Base-by-base conservation (phyloP, 2,888 invertebrate species). In the Bembecia ichneumoniformis region DNA sequence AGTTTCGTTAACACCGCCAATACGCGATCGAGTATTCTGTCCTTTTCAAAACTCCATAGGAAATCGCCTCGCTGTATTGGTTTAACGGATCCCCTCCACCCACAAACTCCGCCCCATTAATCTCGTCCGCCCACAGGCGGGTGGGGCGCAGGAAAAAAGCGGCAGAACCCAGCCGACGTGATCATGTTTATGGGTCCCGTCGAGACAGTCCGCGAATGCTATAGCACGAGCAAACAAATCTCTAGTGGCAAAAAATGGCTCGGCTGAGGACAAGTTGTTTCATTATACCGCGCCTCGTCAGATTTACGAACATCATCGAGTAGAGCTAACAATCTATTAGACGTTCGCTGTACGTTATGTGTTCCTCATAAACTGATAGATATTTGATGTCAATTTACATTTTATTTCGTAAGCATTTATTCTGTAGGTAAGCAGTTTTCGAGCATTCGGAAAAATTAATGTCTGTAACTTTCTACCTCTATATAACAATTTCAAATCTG, bases 181-280 rank as follows among this genome's bases (percentile, higher is more conserved):
- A 74, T 78, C 81, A 84, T 83, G 84, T 87, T 87, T 87, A 87
- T 87, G 86, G 82, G 80, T 80, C 82, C 78, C 78, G 78, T 71
- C 77, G 83, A 82, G 82, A 80, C 82, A 80, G 80, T 77, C 77
- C 74, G 74, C 76, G 73, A 75, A 76, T 76, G 66, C 74, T 72
- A 76, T 77, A 74, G 74, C 71, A 67, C 74, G 74, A 63, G 67
- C 77, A 79, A 86, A 84, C 86, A 86, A 86, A 87, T 84, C 84
- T 86, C 75, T 80, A 74, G 79, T 76, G 81, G 83, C 81, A 84
- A 87, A 87, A 87, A 87, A 86, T 78, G 75, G 73, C 77, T 74
- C 71, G 74, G 68, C 71, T 69, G 74, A 68, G 72, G 81, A 86
- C 86, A 84, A 83, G 82, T 78, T 82, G 82, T 86, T 82, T 77